A percentile compares a stretch with the other conserved stretches of the same genome.
Conservation (phyloP, 2,888 invertebrate species). For the Cryptus viduatorius region DNA sequence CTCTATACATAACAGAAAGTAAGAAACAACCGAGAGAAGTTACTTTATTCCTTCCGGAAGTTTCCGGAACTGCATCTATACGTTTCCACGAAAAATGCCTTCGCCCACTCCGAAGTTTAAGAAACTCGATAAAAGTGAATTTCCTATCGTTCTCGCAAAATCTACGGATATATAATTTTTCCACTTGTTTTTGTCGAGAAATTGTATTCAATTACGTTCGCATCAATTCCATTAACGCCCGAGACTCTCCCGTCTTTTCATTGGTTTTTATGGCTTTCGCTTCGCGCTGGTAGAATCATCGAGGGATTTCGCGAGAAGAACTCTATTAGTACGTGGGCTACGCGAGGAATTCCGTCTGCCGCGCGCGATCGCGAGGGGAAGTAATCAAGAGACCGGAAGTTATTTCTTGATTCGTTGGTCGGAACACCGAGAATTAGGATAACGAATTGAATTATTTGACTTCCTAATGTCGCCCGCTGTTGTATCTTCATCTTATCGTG, state of each 20-base stretch:
- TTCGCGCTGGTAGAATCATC: neutral
- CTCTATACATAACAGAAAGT: neutral
- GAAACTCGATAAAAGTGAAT: constrained; percentile 16
- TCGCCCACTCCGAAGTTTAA: neutral
- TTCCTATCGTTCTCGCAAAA: too few species aligned
- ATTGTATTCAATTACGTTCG: neutral
- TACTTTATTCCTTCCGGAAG: constrained; percentile 43
- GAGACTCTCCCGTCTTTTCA: neutral
- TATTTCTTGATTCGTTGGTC: constrained; percentile 10
- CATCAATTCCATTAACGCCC: neutral
- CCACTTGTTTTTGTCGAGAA: neutral
- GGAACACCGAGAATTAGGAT: constrained; percentile 1
- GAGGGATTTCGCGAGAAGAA: neutral
- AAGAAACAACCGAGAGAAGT: constrained; percentile 5
- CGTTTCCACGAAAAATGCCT: neutral
- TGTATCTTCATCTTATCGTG: constrained; percentile 2
- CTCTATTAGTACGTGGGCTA: neutral
- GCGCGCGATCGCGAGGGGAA: constrained; percentile 16
- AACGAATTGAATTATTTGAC: constrained; percentile 42
- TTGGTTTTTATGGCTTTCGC: neutral
- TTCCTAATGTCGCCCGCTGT: neutral
- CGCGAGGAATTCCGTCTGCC: neutral
- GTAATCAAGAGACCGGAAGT: constrained; percentile 57
- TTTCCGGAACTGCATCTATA: neutral
- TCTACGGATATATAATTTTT: neutral